phyloP scores from a whole-genome alignment of 1,140 invertebrate species.

The Drosophila azteca region DNA sequence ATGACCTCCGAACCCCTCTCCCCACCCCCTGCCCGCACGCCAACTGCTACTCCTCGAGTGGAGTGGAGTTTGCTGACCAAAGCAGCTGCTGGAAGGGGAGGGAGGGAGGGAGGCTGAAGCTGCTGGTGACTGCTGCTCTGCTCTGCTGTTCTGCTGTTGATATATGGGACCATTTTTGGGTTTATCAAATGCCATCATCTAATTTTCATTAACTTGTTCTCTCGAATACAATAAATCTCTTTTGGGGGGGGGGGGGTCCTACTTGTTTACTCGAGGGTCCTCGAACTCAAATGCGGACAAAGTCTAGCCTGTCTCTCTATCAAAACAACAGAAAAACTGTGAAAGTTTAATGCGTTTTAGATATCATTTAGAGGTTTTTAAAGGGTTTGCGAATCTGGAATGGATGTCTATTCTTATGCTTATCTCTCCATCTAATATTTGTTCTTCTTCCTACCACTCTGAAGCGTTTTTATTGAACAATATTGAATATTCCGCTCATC shows the following conservation, averaged over 20 bases:
- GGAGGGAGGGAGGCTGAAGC: no score
- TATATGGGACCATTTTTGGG: slow-evolving; percentile 63
- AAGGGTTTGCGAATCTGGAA: no score
- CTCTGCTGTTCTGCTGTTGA: slow-evolving; percentile 36
- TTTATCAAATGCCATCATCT: slow-evolving; percentile 78
- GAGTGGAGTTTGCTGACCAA: slow-evolving; percentile 39
- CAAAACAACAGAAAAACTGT: no score
- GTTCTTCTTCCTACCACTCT: no score
- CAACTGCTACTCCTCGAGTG: background rate
- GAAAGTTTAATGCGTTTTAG: no score
- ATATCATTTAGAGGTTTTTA: no score
- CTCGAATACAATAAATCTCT: slow-evolving; percentile 65
- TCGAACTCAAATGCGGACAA: slow-evolving; percentile 19
- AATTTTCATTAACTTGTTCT: slow-evolving; percentile 78
- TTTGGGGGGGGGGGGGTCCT: background rate
- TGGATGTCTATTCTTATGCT: no score
- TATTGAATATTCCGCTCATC: no score
- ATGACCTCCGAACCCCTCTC: slow-evolving; percentile 27
- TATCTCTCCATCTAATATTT: no score
- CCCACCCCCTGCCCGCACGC: background rate
- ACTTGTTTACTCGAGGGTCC: slow-evolving; percentile 22
- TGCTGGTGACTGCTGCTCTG: no score
- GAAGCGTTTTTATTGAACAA: no score
- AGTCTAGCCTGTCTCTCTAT: no score
- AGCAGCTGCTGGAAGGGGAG: slow-evolving; percentile 1